A percentile compares a stretch with the other conserved stretches of the same genome.
phyloP scores from a whole-genome alignment of 2,888 invertebrate species.

The Chloromyia formosa region DNA sequence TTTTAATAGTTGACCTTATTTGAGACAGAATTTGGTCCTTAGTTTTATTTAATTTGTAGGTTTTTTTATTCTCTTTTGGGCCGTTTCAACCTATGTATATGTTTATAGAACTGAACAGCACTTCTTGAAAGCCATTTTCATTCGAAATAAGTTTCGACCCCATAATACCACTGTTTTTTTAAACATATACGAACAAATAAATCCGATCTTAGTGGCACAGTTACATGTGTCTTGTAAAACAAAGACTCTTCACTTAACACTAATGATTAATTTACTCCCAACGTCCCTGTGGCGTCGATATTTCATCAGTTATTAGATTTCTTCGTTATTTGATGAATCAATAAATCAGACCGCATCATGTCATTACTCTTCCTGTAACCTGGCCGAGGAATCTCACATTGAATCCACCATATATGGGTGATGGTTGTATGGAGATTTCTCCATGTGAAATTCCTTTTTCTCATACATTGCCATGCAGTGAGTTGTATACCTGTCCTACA shows the following conservation, averaged over 20 bases:
- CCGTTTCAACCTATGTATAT: too few species aligned
- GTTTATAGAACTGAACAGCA: too few species aligned
- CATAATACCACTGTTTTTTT: too few species aligned
- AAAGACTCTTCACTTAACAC: slow-evolving; percentile 25
- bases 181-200: too few species aligned
- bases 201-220: too few species aligned
- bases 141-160: too few species aligned
- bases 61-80: too few species aligned
- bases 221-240: too few species aligned
- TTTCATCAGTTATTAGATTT: slow-evolving; percentile 51
- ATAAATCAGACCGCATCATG: slow-evolving; percentile 49
- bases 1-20: too few species aligned
- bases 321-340: slow-evolving; percentile 49
- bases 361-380: slow-evolving; percentile 43
- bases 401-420: background rate
- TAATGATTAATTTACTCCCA: slow-evolving; percentile 41
- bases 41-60: too few species aligned
- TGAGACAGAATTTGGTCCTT: too few species aligned
- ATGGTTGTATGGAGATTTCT: background rate
- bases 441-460: background rate
- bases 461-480: background rate
- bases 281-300: slow-evolving; percentile 50
- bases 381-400: background rate
- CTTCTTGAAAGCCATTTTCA: too few species aligned
- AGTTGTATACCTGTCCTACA: background rate